Conservation (phyloP, 2,888 invertebrate genomes). For the Margaritifera margaritifera region DNA sequence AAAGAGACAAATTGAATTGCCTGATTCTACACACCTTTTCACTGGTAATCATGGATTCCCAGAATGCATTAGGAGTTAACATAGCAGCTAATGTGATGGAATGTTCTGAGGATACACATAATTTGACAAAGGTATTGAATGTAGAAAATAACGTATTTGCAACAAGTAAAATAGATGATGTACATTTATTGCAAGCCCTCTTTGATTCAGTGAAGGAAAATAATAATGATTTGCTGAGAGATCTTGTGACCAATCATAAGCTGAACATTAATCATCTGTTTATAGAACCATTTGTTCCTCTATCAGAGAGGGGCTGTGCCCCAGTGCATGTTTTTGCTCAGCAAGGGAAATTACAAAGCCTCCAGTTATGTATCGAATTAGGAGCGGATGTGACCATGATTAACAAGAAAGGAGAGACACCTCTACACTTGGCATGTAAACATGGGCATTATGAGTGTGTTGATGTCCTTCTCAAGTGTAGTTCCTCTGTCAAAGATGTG, state of each 20-base stretch:
- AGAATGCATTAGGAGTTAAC: too few relatives aligned
- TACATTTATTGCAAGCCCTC: too few relatives aligned
- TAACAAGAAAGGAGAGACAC: constrained; percentile 52
- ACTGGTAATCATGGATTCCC: too few relatives aligned
- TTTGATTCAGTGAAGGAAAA: constrained; percentile 20
- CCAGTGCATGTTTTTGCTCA: constrained; percentile 50
- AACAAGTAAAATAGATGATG: too few relatives aligned
- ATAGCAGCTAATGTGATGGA: too few relatives aligned
- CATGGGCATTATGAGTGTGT: constrained; percentile 52
- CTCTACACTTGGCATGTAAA: constrained; percentile 57
- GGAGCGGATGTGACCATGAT: constrained; percentile 46
- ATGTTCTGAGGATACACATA: too few relatives aligned
- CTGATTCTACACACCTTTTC: too few relatives aligned
- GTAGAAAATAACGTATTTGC: too few relatives aligned
- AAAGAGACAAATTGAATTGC: too few relatives aligned
- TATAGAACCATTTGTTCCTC: constrained; percentile 41
- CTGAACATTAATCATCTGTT: constrained; percentile 52
- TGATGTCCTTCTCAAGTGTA: constrained; percentile 41
- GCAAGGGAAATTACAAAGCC: constrained; percentile 32
- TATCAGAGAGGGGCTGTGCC: constrained; percentile 46
- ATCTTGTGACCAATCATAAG: constrained; percentile 4
- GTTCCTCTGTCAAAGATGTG: constrained; percentile 42
- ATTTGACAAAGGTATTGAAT: too few relatives aligned
- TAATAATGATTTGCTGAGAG: constrained; percentile 34
- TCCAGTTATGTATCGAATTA: constrained; percentile 44